Base-by-base conservation (phyloP, 1,140 invertebrate genomes). In the Diploscapter pachys region DNA sequence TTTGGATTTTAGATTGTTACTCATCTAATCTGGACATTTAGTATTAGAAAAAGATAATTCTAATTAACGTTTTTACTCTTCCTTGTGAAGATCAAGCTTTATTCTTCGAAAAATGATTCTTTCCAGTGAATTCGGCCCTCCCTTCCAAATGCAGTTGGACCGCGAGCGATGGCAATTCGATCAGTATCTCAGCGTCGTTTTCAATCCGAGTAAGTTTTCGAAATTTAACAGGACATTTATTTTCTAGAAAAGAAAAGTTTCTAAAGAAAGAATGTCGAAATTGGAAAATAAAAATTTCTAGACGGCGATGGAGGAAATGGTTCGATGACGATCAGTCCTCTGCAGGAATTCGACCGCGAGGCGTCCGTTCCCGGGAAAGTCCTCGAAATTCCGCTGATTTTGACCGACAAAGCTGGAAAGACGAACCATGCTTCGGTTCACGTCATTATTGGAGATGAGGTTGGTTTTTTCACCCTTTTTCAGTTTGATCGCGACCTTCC, bases 401-500 rank as follows among this genome's bases (percentile, higher is more conserved):
- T 85, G 55, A 72, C 75, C 8, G 83, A 85, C 71, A 64, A 66
- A 5, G 80, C 75, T 51, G 84, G 82, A 48, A 76, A 75, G 8
- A 53, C 63, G 48, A 78, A 75, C 50, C 71, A 79, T 49, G 63
- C 78, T 51, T 77, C 72, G 56, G 83, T 85, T 61, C 77, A 79
- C 67, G 75, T 85, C 11, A 79, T 83, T 62, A 84, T 85, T 73
- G 83, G 83, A 68, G 83, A 85, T 67, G 59, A 80, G 80, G 82
- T 84, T 68, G 78, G 76, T 52, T 68, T 5, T 6, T 8, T 8
- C 8, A 31, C 8, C 8, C 8, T 31, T 65, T 1, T 65, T 31
- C 31, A 31, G 31, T 31, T 31, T 31, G 31, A 31, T 31, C 31
- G 31, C 31, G 31, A 31, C 1, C 31, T 31, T 31, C 31, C 31